These are phyloP conservation scores for Agraylea sexmaculata DNA, from an alignment of 1,140 invertebrate genomes.

Conservation along the genomic window DNA sequence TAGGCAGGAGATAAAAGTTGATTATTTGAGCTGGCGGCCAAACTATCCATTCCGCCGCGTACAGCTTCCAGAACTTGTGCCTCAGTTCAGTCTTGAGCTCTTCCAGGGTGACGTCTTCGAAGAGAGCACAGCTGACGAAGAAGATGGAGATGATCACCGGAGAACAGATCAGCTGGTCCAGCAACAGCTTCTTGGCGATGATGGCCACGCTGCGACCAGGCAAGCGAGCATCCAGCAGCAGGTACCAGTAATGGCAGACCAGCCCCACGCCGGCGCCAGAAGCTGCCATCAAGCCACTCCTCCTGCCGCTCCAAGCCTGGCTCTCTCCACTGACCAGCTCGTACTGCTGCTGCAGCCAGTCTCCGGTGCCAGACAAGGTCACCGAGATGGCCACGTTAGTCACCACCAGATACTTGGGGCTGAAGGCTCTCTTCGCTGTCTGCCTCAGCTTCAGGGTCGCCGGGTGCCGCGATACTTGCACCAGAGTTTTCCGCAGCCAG, in stretches of 20 bases:
- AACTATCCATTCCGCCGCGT: constrained; percentile 68
- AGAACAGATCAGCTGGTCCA: constrained; percentile 82
- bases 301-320: constrained; percentile 47
- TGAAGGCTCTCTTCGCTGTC: constrained; percentile 42
- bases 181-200: constrained; percentile 72
- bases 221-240: constrained; percentile 51
- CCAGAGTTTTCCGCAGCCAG: too few relatives aligned
- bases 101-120: constrained; percentile 51
- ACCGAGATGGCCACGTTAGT: constrained; percentile 80
- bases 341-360: constrained; percentile 74
- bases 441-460: constrained; percentile 11
- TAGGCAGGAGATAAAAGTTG: constrained; percentile 82
- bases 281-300: constrained; percentile 68
- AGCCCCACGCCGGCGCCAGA: constrained; percentile 69
- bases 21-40: constrained; percentile 61
- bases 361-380: constrained; percentile 63
- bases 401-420: constrained; percentile 62
- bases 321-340: constrained; percentile 56
- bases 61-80: constrained; percentile 67
- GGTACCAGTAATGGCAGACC: constrained; percentile 73
- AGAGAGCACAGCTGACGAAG: constrained; percentile 61
- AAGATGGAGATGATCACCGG: constrained; percentile 73
- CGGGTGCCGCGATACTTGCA: too few relatives aligned
- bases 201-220: constrained; percentile 55
- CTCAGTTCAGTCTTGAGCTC: constrained; percentile 62